These are phyloP conservation scores for Gymnoscopelus microlampas DNA, from an alignment of 2,797 vertebrate species.

Conservation along the genomic window DNA sequence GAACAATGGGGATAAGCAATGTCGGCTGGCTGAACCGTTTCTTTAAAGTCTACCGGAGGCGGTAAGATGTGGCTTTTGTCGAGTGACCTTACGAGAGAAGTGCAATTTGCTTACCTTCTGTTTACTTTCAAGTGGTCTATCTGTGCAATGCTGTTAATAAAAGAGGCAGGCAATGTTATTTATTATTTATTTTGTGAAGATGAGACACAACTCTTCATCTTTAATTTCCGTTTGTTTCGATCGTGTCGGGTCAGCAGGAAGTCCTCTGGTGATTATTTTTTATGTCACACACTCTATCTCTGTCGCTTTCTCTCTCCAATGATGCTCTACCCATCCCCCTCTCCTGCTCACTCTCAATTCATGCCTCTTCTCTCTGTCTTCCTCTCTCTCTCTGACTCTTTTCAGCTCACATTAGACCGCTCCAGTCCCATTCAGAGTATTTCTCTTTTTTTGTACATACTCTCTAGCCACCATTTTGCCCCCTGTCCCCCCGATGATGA, in stretches of 20 bases:
- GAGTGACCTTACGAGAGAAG: constrained; percentile 56
- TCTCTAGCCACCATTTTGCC: no score
- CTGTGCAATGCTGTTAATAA: constrained; percentile 38
- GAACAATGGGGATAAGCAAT: constrained; percentile 62
- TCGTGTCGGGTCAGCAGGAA: constrained; percentile 13
- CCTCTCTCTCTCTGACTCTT: constrained; percentile 41
- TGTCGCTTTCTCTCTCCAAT: background rate
- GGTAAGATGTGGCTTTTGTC: constrained; percentile 17
- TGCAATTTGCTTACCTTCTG: constrained; percentile 43
- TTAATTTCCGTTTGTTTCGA: background rate
- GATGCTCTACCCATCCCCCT: constrained; percentile 19
- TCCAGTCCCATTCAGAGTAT: no score
- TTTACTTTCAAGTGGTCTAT: constrained; percentile 43
- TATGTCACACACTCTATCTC: background rate
- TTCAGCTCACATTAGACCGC: constrained; percentile 14
- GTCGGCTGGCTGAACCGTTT: constrained; percentile 51
- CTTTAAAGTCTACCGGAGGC: constrained; percentile 54
- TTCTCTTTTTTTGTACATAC: no score
- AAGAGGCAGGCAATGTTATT: background rate
- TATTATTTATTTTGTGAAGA: no score
- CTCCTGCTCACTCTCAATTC: constrained; percentile 37
- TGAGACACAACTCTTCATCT: no score
- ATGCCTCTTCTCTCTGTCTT: constrained; percentile 15
- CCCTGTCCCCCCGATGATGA: no score
- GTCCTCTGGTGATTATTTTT: background rate